Conservation (phyloP, 2,113 vertebrate genomes). For the Myiagra hebetior region DNA sequence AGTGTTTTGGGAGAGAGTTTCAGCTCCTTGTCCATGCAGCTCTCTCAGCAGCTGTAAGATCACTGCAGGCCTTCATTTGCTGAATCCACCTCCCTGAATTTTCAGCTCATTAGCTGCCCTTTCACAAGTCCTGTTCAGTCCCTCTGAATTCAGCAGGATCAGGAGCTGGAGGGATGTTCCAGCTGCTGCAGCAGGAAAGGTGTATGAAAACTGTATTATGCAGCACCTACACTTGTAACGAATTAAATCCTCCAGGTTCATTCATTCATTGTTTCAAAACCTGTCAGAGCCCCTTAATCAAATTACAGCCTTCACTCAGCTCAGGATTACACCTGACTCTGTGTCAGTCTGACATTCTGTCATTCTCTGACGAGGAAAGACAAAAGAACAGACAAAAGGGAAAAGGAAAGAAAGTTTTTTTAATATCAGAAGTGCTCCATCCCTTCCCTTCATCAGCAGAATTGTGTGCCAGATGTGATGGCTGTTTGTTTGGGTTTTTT, state of each 20-base stretch:
- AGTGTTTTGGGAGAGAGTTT: not conserved
- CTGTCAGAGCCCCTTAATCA: not conserved
- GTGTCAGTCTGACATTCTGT: not conserved
- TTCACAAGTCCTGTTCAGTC: not conserved
- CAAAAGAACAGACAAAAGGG: not conserved
- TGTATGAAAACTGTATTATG: not conserved
- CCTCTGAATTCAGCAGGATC: not conserved
- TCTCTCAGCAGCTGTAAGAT: not conserved
- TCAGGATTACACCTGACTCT: not conserved
- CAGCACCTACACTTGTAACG: not conserved
- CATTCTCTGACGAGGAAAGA: not conserved
- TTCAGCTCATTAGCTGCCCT: not conserved
- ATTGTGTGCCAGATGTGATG: not conserved
- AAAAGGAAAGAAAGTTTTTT: not conserved
- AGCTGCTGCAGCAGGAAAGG: not conserved
- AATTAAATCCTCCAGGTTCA: not conserved
- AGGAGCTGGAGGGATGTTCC: not conserved
- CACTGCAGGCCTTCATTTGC: not conserved
- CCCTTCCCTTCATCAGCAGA: not conserved
- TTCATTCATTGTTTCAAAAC: not conserved
- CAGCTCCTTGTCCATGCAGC: not conserved
- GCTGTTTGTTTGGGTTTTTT: not conserved
- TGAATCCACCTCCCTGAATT: not conserved
- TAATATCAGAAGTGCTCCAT: not conserved
- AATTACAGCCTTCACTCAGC: constrained; percentile 1